A percentile compares a stretch with the other conserved stretches of the same genome.
These are phyloP conservation scores for Onychomys leucogaster DNA, from an alignment of 2,797 vertebrate genomes.

Conservation along the genomic window DNA sequence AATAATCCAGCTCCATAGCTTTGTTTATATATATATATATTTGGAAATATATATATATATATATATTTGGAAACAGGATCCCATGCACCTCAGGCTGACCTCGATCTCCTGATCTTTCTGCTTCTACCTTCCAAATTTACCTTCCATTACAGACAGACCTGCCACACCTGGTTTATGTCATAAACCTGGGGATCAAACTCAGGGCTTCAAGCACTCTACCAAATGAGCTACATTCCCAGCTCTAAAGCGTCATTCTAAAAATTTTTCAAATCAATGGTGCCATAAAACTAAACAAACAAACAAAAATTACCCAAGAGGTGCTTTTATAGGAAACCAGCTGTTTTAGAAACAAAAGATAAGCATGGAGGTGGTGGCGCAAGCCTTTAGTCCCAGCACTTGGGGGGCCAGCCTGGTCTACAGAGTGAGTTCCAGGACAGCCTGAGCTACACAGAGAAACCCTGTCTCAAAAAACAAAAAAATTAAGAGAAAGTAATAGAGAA, in stretches of 20 bases:
- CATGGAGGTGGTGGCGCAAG: background rate
- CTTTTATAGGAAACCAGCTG: background rate
- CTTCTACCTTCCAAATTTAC: background rate
- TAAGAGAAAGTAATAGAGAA: no score
- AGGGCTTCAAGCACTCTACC: background rate
- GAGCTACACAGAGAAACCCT: background rate
- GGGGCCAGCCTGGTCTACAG: background rate
- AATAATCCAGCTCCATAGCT: background rate
- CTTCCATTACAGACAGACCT: background rate
- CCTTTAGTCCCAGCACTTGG: background rate
- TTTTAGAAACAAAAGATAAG: constrained; percentile 45
- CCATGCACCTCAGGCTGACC: background rate
- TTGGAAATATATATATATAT: background rate
- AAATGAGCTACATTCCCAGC: background rate
- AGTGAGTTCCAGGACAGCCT: background rate
- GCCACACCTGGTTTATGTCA: background rate
- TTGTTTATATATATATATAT: background rate
- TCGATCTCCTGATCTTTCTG: background rate
- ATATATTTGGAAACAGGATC: background rate
- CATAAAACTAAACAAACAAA: background rate
- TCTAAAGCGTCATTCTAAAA: background rate
- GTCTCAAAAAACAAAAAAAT: background rate
- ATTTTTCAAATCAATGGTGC: background rate
- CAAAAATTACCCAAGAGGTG: background rate
- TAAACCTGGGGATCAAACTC: background rate